These are phyloP conservation scores for Thera obeliscata DNA, from an alignment of 2,888 invertebrate genomes.

Conservation along the genomic window DNA sequence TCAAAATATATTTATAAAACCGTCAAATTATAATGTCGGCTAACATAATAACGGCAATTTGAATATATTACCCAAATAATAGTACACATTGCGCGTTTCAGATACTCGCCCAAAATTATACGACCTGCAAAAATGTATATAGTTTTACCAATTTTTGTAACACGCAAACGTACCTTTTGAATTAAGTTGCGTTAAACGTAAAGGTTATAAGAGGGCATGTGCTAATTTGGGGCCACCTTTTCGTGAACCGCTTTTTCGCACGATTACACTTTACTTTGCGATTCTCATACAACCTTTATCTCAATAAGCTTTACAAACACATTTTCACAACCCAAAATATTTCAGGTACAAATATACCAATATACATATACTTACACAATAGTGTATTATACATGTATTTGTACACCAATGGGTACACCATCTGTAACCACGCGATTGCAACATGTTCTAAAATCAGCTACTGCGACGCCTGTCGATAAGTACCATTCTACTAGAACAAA, in stretches of 20 bases:
- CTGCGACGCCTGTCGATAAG: no score
- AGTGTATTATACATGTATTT: no score
- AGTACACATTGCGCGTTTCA: slow-evolving; percentile 37
- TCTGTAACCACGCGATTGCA: no score
- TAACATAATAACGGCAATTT: slow-evolving; percentile 53
- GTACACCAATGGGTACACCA: no score
- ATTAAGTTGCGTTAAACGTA: slow-evolving; percentile 10
- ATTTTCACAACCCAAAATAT: background rate
- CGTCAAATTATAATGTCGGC: slow-evolving; percentile 48
- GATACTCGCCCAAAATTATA: slow-evolving; percentile 49
- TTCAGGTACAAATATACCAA: background rate
- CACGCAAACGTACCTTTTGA: slow-evolving; percentile 41
- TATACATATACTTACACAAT: no score
- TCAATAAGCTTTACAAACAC: background rate
- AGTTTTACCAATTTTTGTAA: slow-evolving; percentile 39
- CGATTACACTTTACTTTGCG: background rate
- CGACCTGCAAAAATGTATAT: slow-evolving; percentile 41
- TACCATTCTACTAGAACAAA: no score
- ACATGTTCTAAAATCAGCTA: no score
- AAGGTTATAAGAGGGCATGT: slow-evolving; percentile 11
- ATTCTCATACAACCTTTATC: background rate
- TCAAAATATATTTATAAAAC: slow-evolving; percentile 48
- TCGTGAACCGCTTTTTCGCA: background rate
- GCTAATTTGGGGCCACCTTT: slow-evolving; percentile 9
- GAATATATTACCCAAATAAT: slow-evolving; percentile 51